Conservation (phyloP, 2,797 vertebrate genomes). For the Cyclopterus lumpus region DNA sequence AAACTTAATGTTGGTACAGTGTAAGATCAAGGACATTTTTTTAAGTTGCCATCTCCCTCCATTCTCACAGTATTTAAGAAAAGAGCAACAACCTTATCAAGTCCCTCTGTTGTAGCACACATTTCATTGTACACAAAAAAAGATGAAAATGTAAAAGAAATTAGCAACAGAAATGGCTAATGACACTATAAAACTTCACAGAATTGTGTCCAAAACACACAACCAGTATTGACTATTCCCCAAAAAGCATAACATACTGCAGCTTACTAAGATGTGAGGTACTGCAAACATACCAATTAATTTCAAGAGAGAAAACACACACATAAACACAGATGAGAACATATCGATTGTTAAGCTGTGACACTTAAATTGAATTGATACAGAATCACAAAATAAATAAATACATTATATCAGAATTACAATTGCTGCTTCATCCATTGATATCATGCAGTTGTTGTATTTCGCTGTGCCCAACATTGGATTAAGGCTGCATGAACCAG, state of each 20-base stretch:
- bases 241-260: constrained; percentile 56
- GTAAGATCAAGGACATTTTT: constrained; percentile 70
- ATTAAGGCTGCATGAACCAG: constrained; percentile 30
- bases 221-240: constrained; percentile 60
- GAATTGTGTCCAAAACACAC: constrained; percentile 67
- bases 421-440: constrained; percentile 31
- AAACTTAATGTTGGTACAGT: constrained; percentile 74
- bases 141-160: constrained; percentile 41
- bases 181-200: constrained; percentile 70
- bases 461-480: background rate
- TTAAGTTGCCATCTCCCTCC: constrained; percentile 46
- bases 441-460: constrained; percentile 34
- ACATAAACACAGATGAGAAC: constrained; percentile 29
- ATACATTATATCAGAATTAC: constrained; percentile 63
- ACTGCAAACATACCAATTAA: constrained; percentile 60
- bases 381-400: constrained; percentile 78
- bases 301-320: constrained; percentile 40
- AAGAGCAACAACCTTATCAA: constrained; percentile 41
- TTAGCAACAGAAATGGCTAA: constrained; percentile 36
- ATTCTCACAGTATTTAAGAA: constrained; percentile 76
- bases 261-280: constrained; percentile 65
- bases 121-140: constrained; percentile 54
- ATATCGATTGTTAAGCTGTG: constrained; percentile 49
- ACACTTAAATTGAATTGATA: constrained; percentile 40
- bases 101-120: constrained; percentile 32